Evolutionary conservation across 2,113 vertebrate species (phyloP).

Genomic region (Alethe diademata): DNA sequence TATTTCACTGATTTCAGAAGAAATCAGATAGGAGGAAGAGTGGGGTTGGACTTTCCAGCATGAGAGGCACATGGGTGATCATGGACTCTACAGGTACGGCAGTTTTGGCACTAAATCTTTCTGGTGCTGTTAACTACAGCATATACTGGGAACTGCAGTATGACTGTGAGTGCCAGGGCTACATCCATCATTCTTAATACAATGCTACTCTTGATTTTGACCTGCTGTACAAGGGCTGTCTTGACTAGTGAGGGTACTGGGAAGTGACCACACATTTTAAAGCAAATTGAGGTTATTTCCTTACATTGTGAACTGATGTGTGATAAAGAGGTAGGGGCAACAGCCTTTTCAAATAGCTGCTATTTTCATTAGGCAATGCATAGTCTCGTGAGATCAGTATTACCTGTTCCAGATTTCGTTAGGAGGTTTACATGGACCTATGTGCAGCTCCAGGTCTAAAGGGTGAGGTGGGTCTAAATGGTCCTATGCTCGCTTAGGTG

Average conservation of each 20-base stretch:
- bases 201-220: neutral
- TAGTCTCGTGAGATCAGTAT: neutral
- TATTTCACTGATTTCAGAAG: neutral
- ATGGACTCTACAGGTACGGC: neutral
- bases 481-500: neutral
- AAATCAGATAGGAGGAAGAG: neutral
- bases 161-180: neutral
- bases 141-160: neutral
- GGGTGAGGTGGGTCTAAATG: neutral
- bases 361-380: slow-evolving; percentile 8
- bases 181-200: neutral
- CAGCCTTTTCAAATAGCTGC: neutral
- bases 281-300: slow-evolving; percentile 14
- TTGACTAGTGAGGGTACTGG: neutral
- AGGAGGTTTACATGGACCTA: neutral
- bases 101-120: neutral
- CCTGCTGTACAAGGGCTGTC: neutral
- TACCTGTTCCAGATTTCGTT: neutral
- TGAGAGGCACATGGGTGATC: neutral
- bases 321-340: neutral
- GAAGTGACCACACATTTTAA: neutral
- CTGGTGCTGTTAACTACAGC: neutral
- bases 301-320: neutral
- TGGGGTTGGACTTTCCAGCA: neutral
- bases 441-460: neutral